These are phyloP conservation scores for Noctuana brunneofusca DNA, from an alignment of 2,888 invertebrate species.

Conservation along the genomic window DNA sequence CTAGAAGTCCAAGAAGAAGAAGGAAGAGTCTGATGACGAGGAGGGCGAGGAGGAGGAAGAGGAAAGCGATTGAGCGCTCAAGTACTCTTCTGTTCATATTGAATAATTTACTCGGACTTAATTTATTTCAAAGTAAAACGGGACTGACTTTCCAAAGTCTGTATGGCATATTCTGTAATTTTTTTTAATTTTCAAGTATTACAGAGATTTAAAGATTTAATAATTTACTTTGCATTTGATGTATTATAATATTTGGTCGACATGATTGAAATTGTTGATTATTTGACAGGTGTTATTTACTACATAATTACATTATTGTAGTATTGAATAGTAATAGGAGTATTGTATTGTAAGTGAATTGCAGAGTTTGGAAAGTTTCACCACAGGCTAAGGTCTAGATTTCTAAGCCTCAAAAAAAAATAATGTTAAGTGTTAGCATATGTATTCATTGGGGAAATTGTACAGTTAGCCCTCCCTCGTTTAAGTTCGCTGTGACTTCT, in stretches of 20 bases:
- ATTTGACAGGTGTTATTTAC: constrained; percentile 58
- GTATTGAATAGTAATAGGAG: constrained; percentile 56
- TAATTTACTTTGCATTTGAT: constrained; percentile 39
- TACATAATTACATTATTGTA: constrained; percentile 58
- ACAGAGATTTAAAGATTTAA: constrained; percentile 37
- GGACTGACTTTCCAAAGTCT: constrained; percentile 81
- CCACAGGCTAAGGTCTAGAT: constrained; percentile 77
- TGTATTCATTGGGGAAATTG: constrained; percentile 80
- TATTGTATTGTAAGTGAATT: constrained; percentile 53
- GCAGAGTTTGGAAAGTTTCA: constrained; percentile 81
- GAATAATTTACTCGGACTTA: constrained; percentile 82
- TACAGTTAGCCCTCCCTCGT: constrained; percentile 83
- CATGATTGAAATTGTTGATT: constrained; percentile 64
- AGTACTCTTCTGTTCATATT: constrained; percentile 78
- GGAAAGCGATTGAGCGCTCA: constrained; percentile 85
- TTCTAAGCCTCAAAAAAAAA: constrained; percentile 77
- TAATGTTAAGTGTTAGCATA: constrained; percentile 83
- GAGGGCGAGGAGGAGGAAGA: constrained; percentile 85
- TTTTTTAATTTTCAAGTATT: constrained; percentile 40
- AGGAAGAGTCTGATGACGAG: constrained; percentile 85
- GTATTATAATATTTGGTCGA: constrained; percentile 54
- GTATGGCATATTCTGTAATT: constrained; percentile 44
- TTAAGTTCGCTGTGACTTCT: constrained; percentile 80
- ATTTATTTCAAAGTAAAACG: constrained; percentile 81
- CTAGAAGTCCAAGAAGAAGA: constrained; percentile 82